A percentile compares a stretch with the other conserved stretches of the same genome.
Evolutionary conservation across 2,113 vertebrate genomes (phyloP).

Genomic region (Melanotaenia duboulayi): DNA sequence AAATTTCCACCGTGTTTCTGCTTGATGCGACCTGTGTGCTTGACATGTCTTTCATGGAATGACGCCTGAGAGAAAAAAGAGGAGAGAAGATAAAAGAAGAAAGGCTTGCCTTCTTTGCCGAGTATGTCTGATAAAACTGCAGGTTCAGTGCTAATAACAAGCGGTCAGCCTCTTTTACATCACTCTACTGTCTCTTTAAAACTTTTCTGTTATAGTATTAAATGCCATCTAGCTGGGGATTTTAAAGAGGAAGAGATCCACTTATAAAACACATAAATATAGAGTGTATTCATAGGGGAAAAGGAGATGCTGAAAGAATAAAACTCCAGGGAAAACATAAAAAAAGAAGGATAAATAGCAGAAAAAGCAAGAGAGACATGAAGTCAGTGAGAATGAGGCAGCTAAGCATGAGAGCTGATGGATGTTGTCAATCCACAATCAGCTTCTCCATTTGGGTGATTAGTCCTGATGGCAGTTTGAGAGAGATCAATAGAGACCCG

Average conservation of each 20-base stretch:
- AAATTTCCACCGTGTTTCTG: constrained; percentile 55
- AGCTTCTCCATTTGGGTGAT: constrained; percentile 74
- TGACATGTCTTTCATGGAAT: constrained; percentile 63
- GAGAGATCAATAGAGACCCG: constrained; percentile 69
- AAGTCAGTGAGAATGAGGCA: constrained; percentile 43
- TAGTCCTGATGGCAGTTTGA: constrained; percentile 59
- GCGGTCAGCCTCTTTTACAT: constrained; percentile 25
- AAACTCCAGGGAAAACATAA: neutral
- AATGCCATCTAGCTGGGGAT: neutral
- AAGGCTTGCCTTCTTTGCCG: constrained; percentile 35
- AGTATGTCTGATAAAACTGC: constrained; percentile 45
- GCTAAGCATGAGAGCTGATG: constrained; percentile 45
- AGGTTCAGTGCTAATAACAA: constrained; percentile 6
- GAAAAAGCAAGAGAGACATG: constrained; percentile 41
- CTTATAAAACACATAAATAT: neutral
- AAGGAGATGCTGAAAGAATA: neutral
- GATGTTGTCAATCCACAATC: constrained; percentile 69
- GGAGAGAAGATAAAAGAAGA: constrained; percentile 36
- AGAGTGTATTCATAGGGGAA: neutral
- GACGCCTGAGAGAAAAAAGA: constrained; percentile 31
- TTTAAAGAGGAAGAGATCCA: neutral
- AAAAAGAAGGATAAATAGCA: constrained; percentile 10
- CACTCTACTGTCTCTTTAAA: neutral
- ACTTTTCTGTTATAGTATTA: neutral
- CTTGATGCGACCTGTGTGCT: constrained; percentile 51